Evolutionary conservation across 1,140 invertebrate genomes (phyloP).

Genomic region (Pseudomyrmex sp.): DNA sequence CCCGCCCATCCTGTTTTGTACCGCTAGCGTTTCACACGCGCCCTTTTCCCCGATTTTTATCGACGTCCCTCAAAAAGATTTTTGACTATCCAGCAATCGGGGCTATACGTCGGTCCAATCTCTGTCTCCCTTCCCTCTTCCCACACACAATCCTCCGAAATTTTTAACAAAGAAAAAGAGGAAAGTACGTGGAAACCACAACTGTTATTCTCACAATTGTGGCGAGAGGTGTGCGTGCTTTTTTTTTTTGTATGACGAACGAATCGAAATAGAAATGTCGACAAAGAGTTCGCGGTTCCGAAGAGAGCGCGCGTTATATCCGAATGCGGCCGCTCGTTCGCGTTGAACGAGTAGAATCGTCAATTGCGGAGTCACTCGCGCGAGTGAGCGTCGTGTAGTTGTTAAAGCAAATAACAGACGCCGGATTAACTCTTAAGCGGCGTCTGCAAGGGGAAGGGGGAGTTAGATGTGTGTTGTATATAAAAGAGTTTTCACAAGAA

Average conservation of each 20-base stretch:
- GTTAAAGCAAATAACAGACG: constrained; percentile 45
- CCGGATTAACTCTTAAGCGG: constrained; percentile 63
- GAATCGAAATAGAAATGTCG: constrained; percentile 32
- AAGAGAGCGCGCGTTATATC: not conserved
- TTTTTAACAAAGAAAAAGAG: constrained; percentile 38
- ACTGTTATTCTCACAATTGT: constrained; percentile 53
- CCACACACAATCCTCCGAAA: not conserved
- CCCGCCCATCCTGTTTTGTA: constrained; percentile 29
- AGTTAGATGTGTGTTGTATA: constrained; percentile 71
- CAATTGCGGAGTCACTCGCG: constrained; percentile 20
- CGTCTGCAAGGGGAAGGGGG: constrained; percentile 54
- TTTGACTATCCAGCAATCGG: constrained; percentile 44
- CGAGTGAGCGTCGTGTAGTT: constrained; percentile 61
- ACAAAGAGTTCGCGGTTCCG: no score
- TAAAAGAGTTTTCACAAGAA: constrained; percentile 69
- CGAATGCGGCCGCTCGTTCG: constrained; percentile 20
- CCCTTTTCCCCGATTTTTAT: constrained; percentile 52
- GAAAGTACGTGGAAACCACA: constrained; percentile 43
- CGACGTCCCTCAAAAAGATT: constrained; percentile 46
- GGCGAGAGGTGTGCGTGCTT: constrained; percentile 37
- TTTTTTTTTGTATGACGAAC: constrained; percentile 26
- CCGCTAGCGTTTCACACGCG: constrained; percentile 29
- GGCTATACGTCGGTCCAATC: constrained; percentile 8
- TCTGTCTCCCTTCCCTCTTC: no score
- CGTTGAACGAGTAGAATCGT: constrained; percentile 35